These are phyloP conservation scores for Onychostruthus taczanowskii DNA, from an alignment of 2,113 vertebrate genomes.

Conservation along the genomic window DNA sequence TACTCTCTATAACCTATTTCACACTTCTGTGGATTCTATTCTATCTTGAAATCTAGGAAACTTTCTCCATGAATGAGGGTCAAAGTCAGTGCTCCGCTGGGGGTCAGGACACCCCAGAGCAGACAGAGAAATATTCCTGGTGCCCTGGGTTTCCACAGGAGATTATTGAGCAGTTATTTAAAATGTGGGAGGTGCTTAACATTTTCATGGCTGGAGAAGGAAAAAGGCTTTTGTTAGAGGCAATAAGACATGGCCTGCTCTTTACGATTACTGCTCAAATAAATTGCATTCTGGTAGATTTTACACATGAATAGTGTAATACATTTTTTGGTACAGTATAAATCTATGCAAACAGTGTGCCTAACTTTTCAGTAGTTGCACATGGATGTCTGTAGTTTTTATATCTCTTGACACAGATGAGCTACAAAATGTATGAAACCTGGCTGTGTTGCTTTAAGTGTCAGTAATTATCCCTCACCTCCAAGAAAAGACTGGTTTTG, in stretches of 20 bases:
- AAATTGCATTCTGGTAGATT: not conserved
- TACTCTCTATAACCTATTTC: too few relatives aligned
- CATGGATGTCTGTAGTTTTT: not conserved
- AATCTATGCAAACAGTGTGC: not conserved
- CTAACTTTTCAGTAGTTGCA: not conserved
- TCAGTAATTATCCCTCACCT: not conserved
- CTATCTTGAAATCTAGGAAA: too few relatives aligned
- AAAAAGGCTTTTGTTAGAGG: not conserved
- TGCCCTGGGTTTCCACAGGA: not conserved
- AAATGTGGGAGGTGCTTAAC: not conserved
- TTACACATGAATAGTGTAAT: not conserved
- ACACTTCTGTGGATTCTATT: too few relatives aligned
- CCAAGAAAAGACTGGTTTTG: not conserved
- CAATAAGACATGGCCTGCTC: not conserved
- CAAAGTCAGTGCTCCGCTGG: too few relatives aligned
- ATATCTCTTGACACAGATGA: not conserved
- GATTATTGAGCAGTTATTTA: not conserved
- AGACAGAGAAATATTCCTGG: too few relatives aligned
- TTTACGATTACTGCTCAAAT: not conserved
- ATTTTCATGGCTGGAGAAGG: not conserved
- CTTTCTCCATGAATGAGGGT: too few relatives aligned
- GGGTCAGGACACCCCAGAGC: too few relatives aligned
- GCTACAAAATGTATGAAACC: not conserved
- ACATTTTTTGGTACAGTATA: not conserved
- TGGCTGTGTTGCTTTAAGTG: not conserved